phyloP scores from a whole-genome alignment of 2,888 invertebrate genomes.

The Watsonalla cultraria region DNA sequence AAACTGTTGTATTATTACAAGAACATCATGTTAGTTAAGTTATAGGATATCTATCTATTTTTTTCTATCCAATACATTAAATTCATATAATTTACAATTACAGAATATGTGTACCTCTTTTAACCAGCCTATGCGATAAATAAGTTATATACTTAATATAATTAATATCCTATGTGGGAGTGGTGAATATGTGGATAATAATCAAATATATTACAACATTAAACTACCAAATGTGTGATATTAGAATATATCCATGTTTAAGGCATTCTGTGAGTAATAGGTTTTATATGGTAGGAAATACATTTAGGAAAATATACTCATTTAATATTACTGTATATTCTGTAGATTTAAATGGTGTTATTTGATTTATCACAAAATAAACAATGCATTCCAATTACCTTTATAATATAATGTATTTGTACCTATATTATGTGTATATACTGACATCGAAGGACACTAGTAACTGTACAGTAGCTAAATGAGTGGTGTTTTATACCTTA shows the following conservation, averaged over 20 bases:
- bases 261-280: constrained; percentile 34
- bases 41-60: constrained; percentile 19
- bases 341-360: constrained; percentile 11
- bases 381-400: background rate
- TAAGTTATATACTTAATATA: constrained; percentile 21
- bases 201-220: constrained; percentile 28
- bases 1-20: constrained; percentile 24
- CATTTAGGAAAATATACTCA: constrained; percentile 16
- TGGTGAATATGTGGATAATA: constrained; percentile 9
- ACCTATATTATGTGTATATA: constrained; percentile 19
- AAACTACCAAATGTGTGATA: constrained; percentile 22
- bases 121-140: constrained; percentile 68
- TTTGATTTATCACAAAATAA: constrained; percentile 6
- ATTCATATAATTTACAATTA: constrained; percentile 59
- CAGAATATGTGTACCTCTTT: constrained; percentile 70
- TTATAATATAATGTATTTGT: constrained; percentile 8
- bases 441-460: constrained; percentile 60
- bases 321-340: constrained; percentile 12
- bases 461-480: constrained; percentile 74
- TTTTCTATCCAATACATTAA: constrained; percentile 14
- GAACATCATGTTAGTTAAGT: constrained; percentile 6
- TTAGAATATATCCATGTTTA: constrained; percentile 27
- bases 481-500: constrained; percentile 78
- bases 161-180: constrained; percentile 12
- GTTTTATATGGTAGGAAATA: constrained; percentile 24